phyloP scores from a whole-genome alignment of 2,888 invertebrate species.

The Steromphala cineraria region DNA sequence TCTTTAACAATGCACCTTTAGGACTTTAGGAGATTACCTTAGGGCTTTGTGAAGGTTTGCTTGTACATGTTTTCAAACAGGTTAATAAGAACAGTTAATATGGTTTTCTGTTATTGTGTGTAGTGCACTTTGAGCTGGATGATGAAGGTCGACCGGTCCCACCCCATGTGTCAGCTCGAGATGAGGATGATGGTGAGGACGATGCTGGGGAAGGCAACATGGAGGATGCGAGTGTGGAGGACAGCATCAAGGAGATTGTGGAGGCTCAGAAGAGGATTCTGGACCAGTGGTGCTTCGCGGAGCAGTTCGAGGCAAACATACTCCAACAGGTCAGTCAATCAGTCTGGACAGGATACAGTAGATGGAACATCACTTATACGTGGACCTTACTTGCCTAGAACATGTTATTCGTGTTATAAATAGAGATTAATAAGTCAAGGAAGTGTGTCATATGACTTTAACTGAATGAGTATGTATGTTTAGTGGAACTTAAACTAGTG shows the following conservation, averaged over 20 bases:
- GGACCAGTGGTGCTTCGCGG: constrained; percentile 75
- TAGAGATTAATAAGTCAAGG: too few species aligned
- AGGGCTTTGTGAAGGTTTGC: too few species aligned
- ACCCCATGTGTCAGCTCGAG: constrained; percentile 29
- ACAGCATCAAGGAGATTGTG: constrained; percentile 67
- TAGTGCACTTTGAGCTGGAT: constrained; percentile 70
- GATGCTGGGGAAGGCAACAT: constrained; percentile 42
- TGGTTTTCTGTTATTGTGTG: not conserved
- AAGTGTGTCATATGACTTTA: too few species aligned
- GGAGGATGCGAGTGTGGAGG: constrained; percentile 56
- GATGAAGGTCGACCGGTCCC: constrained; percentile 50
- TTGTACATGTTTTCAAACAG: too few species aligned
- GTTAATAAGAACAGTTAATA: not conserved
- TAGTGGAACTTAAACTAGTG: too few species aligned
- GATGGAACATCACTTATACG: too few species aligned
- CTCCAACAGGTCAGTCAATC: constrained; percentile 66
- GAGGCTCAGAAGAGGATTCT: constrained; percentile 69
- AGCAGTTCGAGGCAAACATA: constrained; percentile 71
- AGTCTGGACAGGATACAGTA: too few species aligned
- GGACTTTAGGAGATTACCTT: not conserved
- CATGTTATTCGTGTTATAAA: too few species aligned
- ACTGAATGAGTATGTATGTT: too few species aligned
- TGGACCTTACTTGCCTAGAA: too few species aligned
- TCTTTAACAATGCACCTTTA: too few species aligned
- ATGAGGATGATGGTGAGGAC: constrained; percentile 44